Evolutionary conservation across 2,888 invertebrate genomes (phyloP), one percentile per base, ranked within the genome.

Genomic region (Cyaniris semiargus): DNA sequence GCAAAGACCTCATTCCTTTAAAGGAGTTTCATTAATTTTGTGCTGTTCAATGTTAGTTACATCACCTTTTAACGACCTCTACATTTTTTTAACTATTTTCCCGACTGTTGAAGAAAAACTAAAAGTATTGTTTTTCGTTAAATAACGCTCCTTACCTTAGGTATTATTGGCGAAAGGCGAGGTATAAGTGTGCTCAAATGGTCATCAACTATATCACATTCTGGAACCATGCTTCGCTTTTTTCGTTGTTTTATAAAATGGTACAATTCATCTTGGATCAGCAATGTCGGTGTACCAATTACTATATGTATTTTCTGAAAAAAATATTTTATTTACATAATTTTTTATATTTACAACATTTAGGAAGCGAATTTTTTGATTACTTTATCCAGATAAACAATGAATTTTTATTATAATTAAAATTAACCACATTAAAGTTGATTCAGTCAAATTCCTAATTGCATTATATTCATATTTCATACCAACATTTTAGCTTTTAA

Each of bases 101-200:
- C 10, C 38, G 44, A 44, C 44, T 44, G 44, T 44, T 44, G 44
- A 44, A 44, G 10, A 13, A 3, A 44, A 53, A 48, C 15, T 48
- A 48, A 15, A 53, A 74, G 78, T 53, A 53, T 18, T 53, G 18
- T 53, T 53, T 53, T 53, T 53, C 44, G 53, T 58, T 31, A n/a
- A 71, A 76, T 72, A 44, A 44, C 44, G 10, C 10, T 13, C 2
- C 44, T 13, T 44, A 96, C 96, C 95, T 97, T 97, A 90, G 97
- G 97, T 94, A 97, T 95, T 80, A 97, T 95, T 38, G 97, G 97
- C 31, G 96, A 95, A 79, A 97, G 90, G 86, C 96, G 95, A 60
- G 95, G 94, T 84, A 96, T 95, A 77, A 96, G 86, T 77, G 95
- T 95, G 80, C 81, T 83, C 13, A 88, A 84, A 53, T 90, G 87